phyloP scores from a whole-genome alignment of 2,797 vertebrate genomes.

The Neopelma chrysocephalum region DNA sequence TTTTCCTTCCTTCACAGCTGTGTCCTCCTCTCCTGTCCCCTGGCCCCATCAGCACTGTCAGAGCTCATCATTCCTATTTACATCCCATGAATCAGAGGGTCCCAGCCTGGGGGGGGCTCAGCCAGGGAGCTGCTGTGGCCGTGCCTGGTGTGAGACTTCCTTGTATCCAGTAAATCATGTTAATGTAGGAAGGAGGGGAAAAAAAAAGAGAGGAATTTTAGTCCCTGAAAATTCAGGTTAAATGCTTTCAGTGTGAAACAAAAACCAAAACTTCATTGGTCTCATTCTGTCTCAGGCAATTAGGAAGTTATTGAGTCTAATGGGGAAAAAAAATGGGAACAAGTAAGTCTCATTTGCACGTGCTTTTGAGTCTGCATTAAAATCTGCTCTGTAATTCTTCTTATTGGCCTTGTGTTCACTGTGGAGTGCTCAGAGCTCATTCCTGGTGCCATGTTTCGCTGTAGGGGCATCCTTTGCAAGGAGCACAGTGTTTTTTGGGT shows the following conservation, averaged over 20 bases:
- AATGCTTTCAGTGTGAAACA: neutral
- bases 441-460: rapidly evolving
- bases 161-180: neutral
- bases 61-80: neutral
- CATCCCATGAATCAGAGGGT: neutral
- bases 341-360: neutral
- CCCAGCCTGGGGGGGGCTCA: rapidly evolving
- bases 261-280: neutral
- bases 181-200: neutral
- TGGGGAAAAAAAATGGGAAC: neutral
- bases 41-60: rapidly evolving
- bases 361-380: neutral
- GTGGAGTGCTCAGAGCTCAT: neutral
- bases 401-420: too few species aligned
- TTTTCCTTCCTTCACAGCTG: neutral
- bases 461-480: neutral
- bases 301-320: neutral
- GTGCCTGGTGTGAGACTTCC: neutral
- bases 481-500: rapidly evolving
- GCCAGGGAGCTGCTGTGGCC: neutral
- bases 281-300: neutral
- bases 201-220: neutral
- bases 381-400: neutral
- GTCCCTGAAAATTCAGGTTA: neutral
- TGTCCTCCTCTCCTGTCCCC: neutral